A percentile compares a stretch with the other conserved stretches of the same genome.
Evolutionary conservation across 2,797 vertebrate genomes (phyloP).

Genomic region (Crocodylus rhombifer): DNA sequence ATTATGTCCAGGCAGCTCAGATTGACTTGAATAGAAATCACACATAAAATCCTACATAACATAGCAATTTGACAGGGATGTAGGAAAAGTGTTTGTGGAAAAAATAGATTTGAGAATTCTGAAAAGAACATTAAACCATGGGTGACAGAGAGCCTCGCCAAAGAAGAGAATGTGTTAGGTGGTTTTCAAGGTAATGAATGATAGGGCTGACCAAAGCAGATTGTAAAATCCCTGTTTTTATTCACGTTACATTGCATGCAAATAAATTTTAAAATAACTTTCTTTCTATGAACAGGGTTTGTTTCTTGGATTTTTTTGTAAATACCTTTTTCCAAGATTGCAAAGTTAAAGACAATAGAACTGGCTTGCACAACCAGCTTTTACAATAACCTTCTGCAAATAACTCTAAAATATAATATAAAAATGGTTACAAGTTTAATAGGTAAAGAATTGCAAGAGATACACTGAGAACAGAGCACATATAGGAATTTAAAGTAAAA

Average conservation of each 20-base stretch:
- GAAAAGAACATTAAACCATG: background rate
- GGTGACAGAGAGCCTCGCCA: no score
- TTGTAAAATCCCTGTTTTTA: constrained; percentile 47
- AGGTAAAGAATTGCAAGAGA: constrained; percentile 58
- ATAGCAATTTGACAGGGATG: constrained; percentile 18
- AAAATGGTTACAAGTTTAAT: constrained; percentile 74
- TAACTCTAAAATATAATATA: constrained; percentile 78
- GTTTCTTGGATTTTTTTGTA: no score
- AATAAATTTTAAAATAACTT: constrained; percentile 71
- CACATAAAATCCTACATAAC: background rate
- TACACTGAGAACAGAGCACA: constrained; percentile 73
- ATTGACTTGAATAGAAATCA: constrained; percentile 13
- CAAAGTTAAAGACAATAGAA: constrained; percentile 68
- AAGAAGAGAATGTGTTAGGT: constrained; percentile 13
- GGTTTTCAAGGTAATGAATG: constrained; percentile 40
- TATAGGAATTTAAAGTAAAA: constrained; percentile 58
- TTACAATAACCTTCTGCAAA: constrained; percentile 76
- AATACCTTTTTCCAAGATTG: constrained; percentile 66
- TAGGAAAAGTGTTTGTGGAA: constrained; percentile 13
- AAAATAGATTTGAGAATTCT: constrained; percentile 15
- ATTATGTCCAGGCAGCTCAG: background rate
- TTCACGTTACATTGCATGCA: constrained; percentile 70
- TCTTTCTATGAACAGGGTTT: constrained; percentile 67
- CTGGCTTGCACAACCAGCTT: constrained; percentile 75
- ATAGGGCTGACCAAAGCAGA: constrained; percentile 63